These are phyloP conservation scores for Silurus meridionalis DNA, from an alignment of 2,113 vertebrate genomes.

Conservation along the genomic window DNA sequence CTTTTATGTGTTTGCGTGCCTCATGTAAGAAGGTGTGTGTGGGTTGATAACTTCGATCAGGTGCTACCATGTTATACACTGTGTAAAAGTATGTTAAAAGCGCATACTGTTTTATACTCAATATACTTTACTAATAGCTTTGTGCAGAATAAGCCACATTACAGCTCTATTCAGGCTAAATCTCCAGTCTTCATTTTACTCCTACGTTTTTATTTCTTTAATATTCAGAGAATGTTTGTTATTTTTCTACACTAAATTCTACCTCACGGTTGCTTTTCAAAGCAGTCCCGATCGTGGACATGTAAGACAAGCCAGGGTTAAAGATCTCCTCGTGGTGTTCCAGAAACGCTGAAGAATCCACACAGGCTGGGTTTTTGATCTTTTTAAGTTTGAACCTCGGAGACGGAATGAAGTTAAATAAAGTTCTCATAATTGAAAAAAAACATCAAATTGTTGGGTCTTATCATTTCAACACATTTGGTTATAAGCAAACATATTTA, in stretches of 20 bases:
- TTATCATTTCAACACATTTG: background rate
- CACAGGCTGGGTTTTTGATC: background rate
- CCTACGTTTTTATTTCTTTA: background rate
- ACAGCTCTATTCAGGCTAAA: background rate
- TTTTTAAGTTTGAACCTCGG: background rate
- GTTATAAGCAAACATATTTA: no score
- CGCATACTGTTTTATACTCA: constrained; percentile 11
- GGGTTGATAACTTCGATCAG: constrained; percentile 12
- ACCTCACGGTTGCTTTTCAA: constrained; percentile 28
- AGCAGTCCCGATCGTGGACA: background rate
- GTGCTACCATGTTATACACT: constrained; percentile 41
- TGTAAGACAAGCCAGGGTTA: background rate
- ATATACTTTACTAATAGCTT: constrained; percentile 26
- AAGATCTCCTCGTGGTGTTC: background rate
- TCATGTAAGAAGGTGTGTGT: background rate
- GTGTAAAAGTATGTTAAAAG: constrained; percentile 26
- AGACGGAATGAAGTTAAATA: constrained; percentile 4
- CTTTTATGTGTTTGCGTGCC: constrained; percentile 3
- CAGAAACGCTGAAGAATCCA: background rate
- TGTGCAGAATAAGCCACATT: background rate
- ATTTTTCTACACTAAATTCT: constrained; percentile 39
- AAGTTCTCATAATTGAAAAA: constrained; percentile 4
- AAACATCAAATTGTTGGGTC: background rate
- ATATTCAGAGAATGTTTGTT: constrained; percentile 13
- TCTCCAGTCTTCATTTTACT: background rate